Evolutionary conservation across 2,113 vertebrate species (phyloP).

Genomic region (Delphinapterus leucas): DNA sequence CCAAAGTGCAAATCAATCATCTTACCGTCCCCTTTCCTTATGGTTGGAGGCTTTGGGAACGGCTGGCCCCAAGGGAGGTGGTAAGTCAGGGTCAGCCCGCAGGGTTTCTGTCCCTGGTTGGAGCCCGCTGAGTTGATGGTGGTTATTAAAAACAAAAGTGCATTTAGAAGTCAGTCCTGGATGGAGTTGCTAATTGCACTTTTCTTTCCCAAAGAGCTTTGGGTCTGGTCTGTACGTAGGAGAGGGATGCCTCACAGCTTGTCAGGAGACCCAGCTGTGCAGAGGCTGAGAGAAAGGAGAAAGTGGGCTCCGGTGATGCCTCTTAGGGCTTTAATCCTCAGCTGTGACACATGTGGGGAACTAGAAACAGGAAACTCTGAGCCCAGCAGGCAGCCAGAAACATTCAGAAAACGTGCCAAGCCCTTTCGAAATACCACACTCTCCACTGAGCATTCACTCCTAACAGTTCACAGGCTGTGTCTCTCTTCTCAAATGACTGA

Average conservation of each 20-base stretch:
- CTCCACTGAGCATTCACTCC: background rate
- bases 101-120: background rate
- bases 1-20: background rate
- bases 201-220: background rate
- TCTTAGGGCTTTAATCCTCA: constrained; percentile 40
- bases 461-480: background rate
- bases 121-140: background rate
- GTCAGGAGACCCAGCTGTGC: background rate
- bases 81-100: no score
- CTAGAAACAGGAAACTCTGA: constrained; percentile 60
- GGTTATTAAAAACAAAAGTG: background rate
- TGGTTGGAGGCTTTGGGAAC: fast-evolving
- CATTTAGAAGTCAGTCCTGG: background rate
- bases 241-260: background rate
- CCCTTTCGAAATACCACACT: constrained; percentile 48
- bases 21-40: background rate
- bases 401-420: constrained; percentile 53
- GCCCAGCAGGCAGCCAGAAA: constrained; percentile 51
- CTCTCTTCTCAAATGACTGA: background rate
- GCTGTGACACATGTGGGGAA: constrained; percentile 49
- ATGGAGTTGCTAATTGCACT: background rate
- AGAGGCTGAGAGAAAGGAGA: background rate
- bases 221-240: background rate
- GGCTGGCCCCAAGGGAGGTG: fast-evolving
- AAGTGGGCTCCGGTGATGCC: constrained; percentile 3